Evolutionary conservation across 2,113 vertebrate genomes (phyloP), one percentile per base, ranked within the genome.

Genomic region (Nymphicus hollandicus): DNA sequence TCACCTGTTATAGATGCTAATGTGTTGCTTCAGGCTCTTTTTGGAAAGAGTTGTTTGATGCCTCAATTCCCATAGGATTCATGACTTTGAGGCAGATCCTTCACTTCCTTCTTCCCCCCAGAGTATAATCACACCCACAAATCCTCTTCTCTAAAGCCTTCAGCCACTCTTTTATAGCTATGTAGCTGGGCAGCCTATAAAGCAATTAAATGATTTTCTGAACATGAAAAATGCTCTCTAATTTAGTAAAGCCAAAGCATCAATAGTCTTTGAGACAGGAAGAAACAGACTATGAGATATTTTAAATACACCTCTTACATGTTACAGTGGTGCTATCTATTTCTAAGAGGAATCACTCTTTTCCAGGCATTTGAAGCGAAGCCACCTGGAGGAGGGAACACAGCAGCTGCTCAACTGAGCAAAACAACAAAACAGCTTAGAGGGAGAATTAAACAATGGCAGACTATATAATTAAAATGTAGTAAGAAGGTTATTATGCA

Each of bases 1-100:
- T 86, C 79, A 86, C 86, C 88, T 94, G 72, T 72, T 58, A n/a
- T 37, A 92, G 83, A 96, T 52, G 39, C 23, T 77, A 89, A 96
- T 60, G 17, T 66, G 50, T 70, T 44, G 78, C 89, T 86, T 69
- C 63, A 82, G 84, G 92, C 63, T 88, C 17, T 69, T 61, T 46
- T 65, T 73, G 74, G 66, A 93, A 92, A 88, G 61, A 41, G 47
- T 78, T 28, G 41, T 64, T 52, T 93, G 64, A 94, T 93, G 84
- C 74, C 43, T 94, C 50, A 56, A 3, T 82, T 91, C 74, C 89
- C 92, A 63, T 7, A 58, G 56, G 83, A 87, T 79, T 92, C 68
- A 61, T 60, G 18, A 65, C 37, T 93, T 80, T 55, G 53, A 70
- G 46, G 56, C 70, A 89, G 39, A 82, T 63, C 23, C 28, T 63